These are phyloP conservation scores for Lithophane socia DNA, from an alignment of 2,888 invertebrate genomes.

Conservation along the genomic window DNA sequence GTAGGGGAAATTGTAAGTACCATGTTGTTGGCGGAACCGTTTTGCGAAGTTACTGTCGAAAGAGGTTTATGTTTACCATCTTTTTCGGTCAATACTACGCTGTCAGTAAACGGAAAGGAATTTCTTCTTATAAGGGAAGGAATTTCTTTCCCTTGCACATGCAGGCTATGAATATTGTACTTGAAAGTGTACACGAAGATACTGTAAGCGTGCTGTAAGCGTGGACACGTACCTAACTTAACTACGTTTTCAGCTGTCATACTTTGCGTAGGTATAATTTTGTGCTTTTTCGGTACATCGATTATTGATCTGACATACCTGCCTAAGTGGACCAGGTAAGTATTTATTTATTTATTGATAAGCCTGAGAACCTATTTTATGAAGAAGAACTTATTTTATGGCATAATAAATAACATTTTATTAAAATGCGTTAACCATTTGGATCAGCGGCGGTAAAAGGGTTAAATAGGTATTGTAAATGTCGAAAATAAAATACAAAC, in stretches of 20 bases:
- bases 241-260: background rate
- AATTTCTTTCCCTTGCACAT: background rate
- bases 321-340: background rate
- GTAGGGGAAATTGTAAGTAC: background rate
- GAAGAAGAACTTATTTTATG: conserved; percentile 18
- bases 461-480: conserved; percentile 49
- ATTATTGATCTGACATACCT: background rate
- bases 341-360: background rate
- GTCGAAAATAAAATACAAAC: conserved; percentile 42
- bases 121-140: background rate
- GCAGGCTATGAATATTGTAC: background rate
- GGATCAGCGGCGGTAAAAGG: conserved; percentile 26
- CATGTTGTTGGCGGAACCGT: background rate
- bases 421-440: conserved; percentile 19
- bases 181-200: background rate
- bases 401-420: conserved; percentile 18
- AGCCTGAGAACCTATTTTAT: background rate
- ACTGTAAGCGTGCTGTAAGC: background rate
- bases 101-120: background rate
- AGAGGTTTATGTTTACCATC: background rate
- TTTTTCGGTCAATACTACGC: background rate
- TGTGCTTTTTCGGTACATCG: background rate
- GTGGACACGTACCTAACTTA: background rate
- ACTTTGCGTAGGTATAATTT: background rate
- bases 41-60: background rate